Evolutionary conservation across 92 coral and sea anemone genomes (phyloP).

Genomic region (Phenganax stokvisi): DNA sequence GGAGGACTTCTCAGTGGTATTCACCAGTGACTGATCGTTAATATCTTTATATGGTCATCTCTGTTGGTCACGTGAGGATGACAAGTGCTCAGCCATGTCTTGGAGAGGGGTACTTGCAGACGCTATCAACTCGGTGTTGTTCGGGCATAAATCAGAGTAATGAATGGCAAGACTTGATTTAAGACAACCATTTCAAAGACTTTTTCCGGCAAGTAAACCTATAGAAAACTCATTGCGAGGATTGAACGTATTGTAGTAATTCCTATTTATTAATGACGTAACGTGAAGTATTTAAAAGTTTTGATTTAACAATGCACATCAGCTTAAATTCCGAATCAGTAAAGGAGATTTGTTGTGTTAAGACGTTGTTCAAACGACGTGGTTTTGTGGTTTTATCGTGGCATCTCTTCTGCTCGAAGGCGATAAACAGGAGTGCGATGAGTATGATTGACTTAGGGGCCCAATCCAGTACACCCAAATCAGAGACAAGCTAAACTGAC

Average conservation of each 20-base stretch:
- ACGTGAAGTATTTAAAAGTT: no score
- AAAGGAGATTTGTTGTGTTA: no score
- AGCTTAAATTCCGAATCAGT: no score
- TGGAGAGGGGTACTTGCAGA: neutral
- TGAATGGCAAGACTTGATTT: slow-evolving; percentile 39
- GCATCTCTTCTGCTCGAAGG: slow-evolving; percentile 50
- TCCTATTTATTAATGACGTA: no score
- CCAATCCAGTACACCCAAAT: no score
- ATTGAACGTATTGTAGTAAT: no score
- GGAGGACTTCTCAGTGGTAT: slow-evolving; percentile 60
- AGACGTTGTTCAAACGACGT: no score
- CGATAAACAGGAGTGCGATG: slow-evolving; percentile 51
- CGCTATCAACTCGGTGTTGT: neutral
- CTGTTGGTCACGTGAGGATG: neutral
- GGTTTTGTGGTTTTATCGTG: no score
- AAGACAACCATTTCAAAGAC: slow-evolving; percentile 33
- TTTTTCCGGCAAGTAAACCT: slow-evolving; percentile 10
- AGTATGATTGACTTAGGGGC: slow-evolving; percentile 32
- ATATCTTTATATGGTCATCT: slow-evolving; percentile 27
- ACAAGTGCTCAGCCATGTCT: neutral
- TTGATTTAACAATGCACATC: no score
- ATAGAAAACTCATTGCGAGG: neutral
- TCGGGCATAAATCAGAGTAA: neutral
- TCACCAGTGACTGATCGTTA: slow-evolving; percentile 47
- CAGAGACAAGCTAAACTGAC: no score